phyloP scores from a whole-genome alignment of 2,888 invertebrate species.

The Tromatobia lineatoria region DNA sequence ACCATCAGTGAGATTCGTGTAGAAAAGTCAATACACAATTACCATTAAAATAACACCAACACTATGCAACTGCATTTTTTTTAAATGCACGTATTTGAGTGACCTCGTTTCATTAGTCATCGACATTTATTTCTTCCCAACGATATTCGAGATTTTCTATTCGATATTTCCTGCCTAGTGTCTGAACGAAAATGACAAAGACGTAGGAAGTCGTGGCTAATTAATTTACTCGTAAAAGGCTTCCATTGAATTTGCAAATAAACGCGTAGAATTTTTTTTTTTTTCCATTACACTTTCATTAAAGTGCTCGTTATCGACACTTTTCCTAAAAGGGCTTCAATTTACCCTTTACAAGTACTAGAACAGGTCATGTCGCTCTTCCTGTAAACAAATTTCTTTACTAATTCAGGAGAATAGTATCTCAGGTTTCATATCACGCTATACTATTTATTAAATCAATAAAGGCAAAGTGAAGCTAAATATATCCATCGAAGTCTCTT shows the following conservation, averaged over 20 bases:
- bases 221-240: constrained; percentile 1
- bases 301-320: not conserved
- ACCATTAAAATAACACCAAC: not conserved
- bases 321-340: not conserved
- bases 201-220: not conserved
- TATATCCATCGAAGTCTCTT: too few species aligned
- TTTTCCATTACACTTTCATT: not conserved
- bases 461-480: too few species aligned
- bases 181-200: not conserved
- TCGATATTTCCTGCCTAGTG: not conserved
- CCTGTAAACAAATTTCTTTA: not conserved
- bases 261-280: not conserved
- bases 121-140: not conserved
- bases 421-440: too few species aligned
- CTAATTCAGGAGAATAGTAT: not conserved
- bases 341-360: not conserved
- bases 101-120: not conserved
- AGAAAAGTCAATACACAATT: too few species aligned
- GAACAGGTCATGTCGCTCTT: not conserved
- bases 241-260: not conserved
- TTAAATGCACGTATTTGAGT: not conserved
- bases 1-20: too few species aligned
- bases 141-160: not conserved
- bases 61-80: not conserved
- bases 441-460: too few species aligned